phyloP scores from a whole-genome alignment of 2,797 vertebrate species.

The Sebastes dallii region DNA sequence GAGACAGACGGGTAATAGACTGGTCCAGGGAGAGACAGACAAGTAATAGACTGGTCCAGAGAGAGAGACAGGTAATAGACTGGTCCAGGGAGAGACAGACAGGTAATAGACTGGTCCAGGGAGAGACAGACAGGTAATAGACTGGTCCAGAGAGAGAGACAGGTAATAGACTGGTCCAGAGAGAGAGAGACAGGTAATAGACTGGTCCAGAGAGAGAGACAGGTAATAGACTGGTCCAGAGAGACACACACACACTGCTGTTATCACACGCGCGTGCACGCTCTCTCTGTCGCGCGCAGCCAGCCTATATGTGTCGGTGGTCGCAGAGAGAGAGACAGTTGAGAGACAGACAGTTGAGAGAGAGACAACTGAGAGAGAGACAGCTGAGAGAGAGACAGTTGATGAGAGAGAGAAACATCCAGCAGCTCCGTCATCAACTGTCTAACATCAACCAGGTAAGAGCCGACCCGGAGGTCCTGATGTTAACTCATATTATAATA shows the following conservation, averaged over 20 bases:
- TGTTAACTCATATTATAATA: neutral
- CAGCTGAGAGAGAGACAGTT: neutral
- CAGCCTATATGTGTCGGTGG: neutral
- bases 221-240: neutral
- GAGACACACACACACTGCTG: neutral
- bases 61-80: too few species aligned
- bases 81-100: neutral
- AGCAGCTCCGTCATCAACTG: too few species aligned
- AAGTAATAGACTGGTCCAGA: too few species aligned
- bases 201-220: too few species aligned
- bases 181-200: too few species aligned
- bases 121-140: too few species aligned
- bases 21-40: neutral
- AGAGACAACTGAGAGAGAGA: too few species aligned
- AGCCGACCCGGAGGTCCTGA: neutral
- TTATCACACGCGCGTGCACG: neutral
- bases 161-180: too few species aligned
- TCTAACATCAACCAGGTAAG: conserved; percentile 32
- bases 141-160: too few species aligned
- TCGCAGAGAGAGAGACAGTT: neutral
- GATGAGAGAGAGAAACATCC: neutral
- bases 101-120: neutral
- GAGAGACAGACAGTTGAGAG: neutral
- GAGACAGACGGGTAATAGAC: neutral
- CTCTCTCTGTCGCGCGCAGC: neutral